Conservation (phyloP, 2,113 vertebrate genomes). For the Pomatorhinus ruficollis region DNA sequence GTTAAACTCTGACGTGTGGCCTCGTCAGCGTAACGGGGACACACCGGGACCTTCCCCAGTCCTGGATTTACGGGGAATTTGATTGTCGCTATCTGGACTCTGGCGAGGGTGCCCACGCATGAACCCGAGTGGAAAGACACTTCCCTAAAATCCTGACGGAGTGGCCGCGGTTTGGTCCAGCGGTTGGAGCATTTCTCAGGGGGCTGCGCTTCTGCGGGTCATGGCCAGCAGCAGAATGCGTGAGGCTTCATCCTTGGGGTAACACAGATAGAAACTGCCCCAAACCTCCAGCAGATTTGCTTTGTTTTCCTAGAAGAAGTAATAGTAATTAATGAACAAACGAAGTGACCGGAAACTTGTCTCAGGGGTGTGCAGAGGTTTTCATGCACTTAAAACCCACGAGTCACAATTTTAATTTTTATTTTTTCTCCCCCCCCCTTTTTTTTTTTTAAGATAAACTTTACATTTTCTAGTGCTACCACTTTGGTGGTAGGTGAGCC, state of each 20-base stretch:
- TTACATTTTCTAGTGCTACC: background rate
- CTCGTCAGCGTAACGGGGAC: background rate
- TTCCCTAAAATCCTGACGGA: background rate
- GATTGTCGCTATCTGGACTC: background rate
- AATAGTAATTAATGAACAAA: background rate
- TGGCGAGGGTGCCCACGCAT: background rate
- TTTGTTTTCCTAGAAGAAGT: background rate
- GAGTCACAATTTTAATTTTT: background rate
- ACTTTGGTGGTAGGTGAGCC: background rate
- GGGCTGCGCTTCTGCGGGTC: background rate
- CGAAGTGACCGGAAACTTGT: background rate
- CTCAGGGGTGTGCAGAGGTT: background rate
- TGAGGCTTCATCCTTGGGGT: background rate
- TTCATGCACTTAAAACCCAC: background rate
- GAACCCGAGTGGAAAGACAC: background rate
- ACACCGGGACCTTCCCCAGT: background rate
- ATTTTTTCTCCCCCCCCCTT: background rate
- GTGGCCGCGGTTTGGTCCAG: background rate
- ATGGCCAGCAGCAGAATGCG: background rate
- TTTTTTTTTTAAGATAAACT: background rate
- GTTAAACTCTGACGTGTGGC: constrained; percentile 52
- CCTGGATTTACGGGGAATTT: background rate
- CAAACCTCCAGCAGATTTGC: background rate
- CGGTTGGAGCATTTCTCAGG: background rate
- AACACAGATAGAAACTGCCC: background rate